Percentiles rank a stretch among this genome's conserved stretches.
Conservation (phyloP, 2,888 invertebrate species). For the Stegana nigrithorax region DNA sequence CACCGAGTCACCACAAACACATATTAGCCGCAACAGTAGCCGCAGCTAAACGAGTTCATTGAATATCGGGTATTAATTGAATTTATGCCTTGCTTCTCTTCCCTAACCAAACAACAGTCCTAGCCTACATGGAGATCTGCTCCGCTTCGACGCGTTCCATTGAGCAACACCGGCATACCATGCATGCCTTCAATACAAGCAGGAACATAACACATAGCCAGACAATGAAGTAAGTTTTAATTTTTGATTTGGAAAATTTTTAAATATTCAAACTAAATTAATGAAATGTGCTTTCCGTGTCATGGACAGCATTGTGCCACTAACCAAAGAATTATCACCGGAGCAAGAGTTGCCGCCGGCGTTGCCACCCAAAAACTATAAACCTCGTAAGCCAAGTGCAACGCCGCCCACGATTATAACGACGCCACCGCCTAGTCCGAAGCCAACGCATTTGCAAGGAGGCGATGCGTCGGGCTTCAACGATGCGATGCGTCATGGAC, state of each 20-base stretch:
- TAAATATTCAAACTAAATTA: not conserved
- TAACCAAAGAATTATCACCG: slow-evolving; percentile 54
- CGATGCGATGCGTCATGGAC: slow-evolving; percentile 48
- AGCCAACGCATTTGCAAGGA: slow-evolving; percentile 47
- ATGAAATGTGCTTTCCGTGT: slow-evolving; percentile 2
- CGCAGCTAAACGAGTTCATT: too few relatives aligned
- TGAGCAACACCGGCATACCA: slow-evolving; percentile 87
- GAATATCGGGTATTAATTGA: not conserved
- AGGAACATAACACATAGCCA: slow-evolving; percentile 68
- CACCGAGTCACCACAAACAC: not conserved
- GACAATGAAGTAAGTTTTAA: slow-evolving; percentile 67
- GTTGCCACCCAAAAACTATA: slow-evolving; percentile 72
- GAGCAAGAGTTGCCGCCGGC: slow-evolving; percentile 71
- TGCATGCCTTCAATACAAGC: slow-evolving; percentile 77
- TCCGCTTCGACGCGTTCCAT: slow-evolving; percentile 80
- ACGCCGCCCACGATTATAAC: slow-evolving; percentile 66
- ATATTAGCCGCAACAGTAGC: too few relatives aligned
- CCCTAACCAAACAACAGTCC: slow-evolving; percentile 80
- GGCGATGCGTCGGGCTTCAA: slow-evolving; percentile 2
- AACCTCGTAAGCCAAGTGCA: slow-evolving; percentile 48
- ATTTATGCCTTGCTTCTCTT: not conserved
- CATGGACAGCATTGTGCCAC: slow-evolving; percentile 50
- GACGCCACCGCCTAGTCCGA: slow-evolving; percentile 69
- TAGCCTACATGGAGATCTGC: slow-evolving; percentile 97
- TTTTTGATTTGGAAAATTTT: not conserved